Conservation (phyloP, 2,888 invertebrate genomes). For the Ormyrus thymus region DNA sequence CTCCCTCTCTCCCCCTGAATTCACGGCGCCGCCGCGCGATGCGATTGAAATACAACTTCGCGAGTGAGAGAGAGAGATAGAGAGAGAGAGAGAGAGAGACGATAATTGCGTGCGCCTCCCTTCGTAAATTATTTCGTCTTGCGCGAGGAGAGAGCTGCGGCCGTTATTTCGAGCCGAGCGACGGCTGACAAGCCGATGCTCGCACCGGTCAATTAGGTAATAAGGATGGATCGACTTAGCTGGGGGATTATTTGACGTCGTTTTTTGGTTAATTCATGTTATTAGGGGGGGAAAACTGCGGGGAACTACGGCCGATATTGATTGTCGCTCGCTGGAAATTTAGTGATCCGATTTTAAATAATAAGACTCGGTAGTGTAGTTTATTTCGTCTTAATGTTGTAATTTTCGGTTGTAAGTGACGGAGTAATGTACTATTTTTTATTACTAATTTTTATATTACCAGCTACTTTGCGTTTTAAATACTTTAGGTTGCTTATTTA, state of each 20-base stretch:
- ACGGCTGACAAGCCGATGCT: background rate
- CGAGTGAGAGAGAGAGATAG: too few relatives aligned
- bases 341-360: background rate
- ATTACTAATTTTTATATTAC: too few relatives aligned
- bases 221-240: slow-evolving; percentile 4
- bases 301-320: background rate
- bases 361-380: background rate
- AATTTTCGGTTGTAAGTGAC: background rate
- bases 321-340: slow-evolving; percentile 9
- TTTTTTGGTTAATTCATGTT: slow-evolving; percentile 31
- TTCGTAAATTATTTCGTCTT: slow-evolving; percentile 42
- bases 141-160: background rate
- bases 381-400: slow-evolving; percentile 3
- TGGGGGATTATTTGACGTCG: background rate
- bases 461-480: too few relatives aligned
- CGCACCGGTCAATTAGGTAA: slow-evolving; percentile 39
- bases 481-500: too few relatives aligned
- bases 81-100: background rate
- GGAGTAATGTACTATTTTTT: too few relatives aligned
- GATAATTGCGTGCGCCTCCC: slow-evolving; percentile 31
- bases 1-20: slow-evolving; percentile 19
- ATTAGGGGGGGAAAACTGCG: background rate
- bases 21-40: slow-evolving; percentile 13
- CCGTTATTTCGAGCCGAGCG: background rate
- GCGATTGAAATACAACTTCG: slow-evolving; percentile 49